These are phyloP conservation scores for Eulacestoma nigropectus DNA, from an alignment of 2,113 vertebrate species.

Conservation along the genomic window DNA sequence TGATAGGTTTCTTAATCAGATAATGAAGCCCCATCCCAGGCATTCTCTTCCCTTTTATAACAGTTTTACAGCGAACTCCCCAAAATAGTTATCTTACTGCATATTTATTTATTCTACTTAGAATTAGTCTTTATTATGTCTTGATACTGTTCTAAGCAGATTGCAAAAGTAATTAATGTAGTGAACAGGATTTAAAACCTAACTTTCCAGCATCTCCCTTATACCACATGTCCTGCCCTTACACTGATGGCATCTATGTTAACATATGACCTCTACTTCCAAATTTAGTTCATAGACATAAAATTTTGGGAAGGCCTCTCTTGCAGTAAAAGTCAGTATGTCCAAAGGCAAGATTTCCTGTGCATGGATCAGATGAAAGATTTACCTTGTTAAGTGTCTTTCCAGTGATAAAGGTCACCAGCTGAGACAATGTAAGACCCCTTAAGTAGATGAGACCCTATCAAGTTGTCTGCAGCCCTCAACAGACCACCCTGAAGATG, in stretches of 20 bases:
- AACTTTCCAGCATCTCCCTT: background rate
- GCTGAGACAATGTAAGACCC: background rate
- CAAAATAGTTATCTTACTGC: background rate
- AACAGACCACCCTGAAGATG: background rate
- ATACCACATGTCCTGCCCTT: background rate
- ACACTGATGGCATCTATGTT: background rate
- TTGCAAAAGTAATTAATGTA: background rate
- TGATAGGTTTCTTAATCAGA: background rate
- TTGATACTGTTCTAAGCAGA: background rate
- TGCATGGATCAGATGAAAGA: background rate
- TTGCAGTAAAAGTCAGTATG: background rate
- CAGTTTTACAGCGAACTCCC: background rate
- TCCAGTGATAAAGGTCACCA: background rate
- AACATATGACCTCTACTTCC: background rate
- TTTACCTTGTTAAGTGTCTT: background rate
- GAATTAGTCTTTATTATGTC: background rate
- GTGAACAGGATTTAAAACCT: background rate
- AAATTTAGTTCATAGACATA: background rate
- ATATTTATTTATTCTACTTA: background rate
- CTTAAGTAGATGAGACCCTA: background rate
- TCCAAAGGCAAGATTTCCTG: background rate
- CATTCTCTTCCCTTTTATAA: background rate
- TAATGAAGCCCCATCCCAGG: background rate
- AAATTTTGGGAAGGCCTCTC: background rate
- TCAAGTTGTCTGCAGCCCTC: background rate